Base-by-base conservation (phyloP, 2,888 invertebrate genomes). In the Limnephilus lunatus region DNA sequence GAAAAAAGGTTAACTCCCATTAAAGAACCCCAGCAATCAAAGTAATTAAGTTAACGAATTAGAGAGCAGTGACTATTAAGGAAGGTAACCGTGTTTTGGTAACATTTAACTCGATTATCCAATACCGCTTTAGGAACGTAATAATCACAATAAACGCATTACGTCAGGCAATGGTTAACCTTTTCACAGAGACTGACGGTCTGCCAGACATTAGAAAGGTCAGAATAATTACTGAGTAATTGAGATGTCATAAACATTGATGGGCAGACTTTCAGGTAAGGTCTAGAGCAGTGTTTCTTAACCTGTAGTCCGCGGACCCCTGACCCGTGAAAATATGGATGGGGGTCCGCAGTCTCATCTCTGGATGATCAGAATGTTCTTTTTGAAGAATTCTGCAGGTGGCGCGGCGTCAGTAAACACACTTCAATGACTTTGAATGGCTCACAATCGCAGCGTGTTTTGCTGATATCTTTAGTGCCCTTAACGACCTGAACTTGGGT, bases 31-130 rank as follows among this genome's bases (percentile, higher is more conserved):
- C 86, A 30, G 86, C n/a, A 86, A 44, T 86, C 30, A 44, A 44
- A 86, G 44, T 44, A 87, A 68, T 87, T 87, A 68, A 68, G 68
- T 87, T 31, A 87, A 68, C 68, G 87, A 87, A 87, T 87, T 87
- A 87, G 15, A 68, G 30, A 68, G 48, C 32, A 31, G 68, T 31
- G 32, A 87, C 53, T 32, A 31, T 32, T 48, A 53, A 53, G 30
- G 35, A 12, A 44, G 44, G 44, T 53, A 53, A 35, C 31, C 30
- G 30, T 68, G 68, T 32, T 68, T 53, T 68, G 19, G 68, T 87
- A 87, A 87, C 53, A 53, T 53, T 87, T 87, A 53, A 87, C 87
- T 87, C 87, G 68, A 87, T 87, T 87, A 68, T 87, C 53, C 31
- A 87, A 87, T 68, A n/a, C 53, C 19, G 68, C 31, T 31, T 68